Evolutionary conservation across 1,140 invertebrate genomes (phyloP).

Genomic region (Cyclina sinensis): DNA sequence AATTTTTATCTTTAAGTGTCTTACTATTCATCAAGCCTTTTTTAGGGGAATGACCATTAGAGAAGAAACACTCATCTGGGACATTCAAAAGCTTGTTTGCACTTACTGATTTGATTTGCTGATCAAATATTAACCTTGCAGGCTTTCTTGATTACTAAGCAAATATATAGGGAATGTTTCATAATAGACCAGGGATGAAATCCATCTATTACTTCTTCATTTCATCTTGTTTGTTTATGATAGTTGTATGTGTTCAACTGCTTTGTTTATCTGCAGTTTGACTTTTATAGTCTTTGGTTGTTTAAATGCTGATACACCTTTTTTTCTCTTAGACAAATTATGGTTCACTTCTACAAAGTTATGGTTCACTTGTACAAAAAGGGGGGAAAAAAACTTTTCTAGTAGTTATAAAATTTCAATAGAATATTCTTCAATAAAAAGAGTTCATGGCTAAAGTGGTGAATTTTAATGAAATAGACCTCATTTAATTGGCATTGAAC

Average conservation of each 20-base stretch:
- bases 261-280: slow-evolving; percentile 16
- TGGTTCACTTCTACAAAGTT: too few species aligned
- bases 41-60: too few species aligned
- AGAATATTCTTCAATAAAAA: too few species aligned
- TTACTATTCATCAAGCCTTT: too few species aligned
- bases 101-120: neutral
- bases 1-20: too few species aligned
- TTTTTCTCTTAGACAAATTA: neutral
- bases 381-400: too few species aligned
- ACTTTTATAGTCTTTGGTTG: neutral
- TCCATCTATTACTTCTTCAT: neutral
- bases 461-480: too few species aligned
- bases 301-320: neutral
- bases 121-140: slow-evolving; percentile 24
- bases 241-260: slow-evolving; percentile 1
- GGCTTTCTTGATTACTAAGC: neutral
- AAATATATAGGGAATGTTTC: neutral
- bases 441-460: too few species aligned
- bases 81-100: neutral
- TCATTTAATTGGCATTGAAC: too few species aligned
- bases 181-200: neutral
- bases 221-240: slow-evolving; percentile 8
- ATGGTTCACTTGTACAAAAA: too few species aligned
- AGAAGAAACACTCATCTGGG: neutral
- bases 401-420: too few species aligned